Percentiles rank a stretch among this genome's conserved stretches.
These are phyloP conservation scores for Tapirus terrestris DNA, from an alignment of 2,113 vertebrate species.

Conservation along the genomic window DNA sequence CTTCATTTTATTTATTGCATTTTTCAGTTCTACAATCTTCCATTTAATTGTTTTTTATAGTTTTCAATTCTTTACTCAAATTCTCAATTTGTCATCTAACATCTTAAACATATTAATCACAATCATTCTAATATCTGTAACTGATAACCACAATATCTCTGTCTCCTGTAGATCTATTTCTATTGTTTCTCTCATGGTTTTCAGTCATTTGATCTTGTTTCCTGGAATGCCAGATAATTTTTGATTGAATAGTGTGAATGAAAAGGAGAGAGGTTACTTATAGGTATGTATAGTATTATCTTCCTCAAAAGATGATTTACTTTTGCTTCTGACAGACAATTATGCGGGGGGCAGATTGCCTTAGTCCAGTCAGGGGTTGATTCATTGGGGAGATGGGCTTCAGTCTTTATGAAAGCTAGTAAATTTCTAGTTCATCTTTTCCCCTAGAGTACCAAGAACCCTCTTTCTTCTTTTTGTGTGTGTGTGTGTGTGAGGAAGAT, in stretches of 20 bases:
- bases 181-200: not conserved
- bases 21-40: not conserved
- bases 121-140: not conserved
- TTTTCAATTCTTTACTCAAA: not conserved
- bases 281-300: not conserved
- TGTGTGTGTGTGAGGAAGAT: too few species aligned
- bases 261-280: not conserved
- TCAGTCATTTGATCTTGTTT: not conserved
- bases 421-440: not conserved
- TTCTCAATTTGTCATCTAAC: not conserved
- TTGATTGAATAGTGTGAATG: not conserved
- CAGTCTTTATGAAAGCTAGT: not conserved
- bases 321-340: not conserved
- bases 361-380: not conserved
- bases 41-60: not conserved
- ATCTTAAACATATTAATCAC: not conserved
- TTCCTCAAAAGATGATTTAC: not conserved
- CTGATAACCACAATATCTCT: not conserved
- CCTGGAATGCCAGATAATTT: not conserved
- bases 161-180: not conserved
- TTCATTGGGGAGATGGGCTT: not conserved
- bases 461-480: not conserved
- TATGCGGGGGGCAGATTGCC: not conserved
- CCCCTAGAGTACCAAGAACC: not conserved
- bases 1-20: not conserved